Base-by-base conservation (phyloP, 2,888 invertebrate species). In the Apotomis turbidana region DNA sequence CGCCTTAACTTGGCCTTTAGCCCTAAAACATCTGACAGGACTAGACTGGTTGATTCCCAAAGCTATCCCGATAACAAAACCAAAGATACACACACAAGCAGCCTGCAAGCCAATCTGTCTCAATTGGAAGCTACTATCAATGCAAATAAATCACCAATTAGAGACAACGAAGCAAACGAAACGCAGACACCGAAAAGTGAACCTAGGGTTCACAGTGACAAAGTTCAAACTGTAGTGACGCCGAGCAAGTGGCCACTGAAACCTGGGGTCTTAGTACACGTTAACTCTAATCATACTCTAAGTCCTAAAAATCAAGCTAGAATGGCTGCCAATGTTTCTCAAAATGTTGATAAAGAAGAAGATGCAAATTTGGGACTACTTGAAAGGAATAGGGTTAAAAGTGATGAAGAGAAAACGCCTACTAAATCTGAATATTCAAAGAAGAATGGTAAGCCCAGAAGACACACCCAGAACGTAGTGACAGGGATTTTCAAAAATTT, bases 181-280 rank as follows among this genome's bases (percentile, higher is more conserved):
- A 71, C 75, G 12, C 79, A 84, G 61, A 86, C 86, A 61, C 85
- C 85, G 0, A 86, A 85, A 79, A 73, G 76, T 54, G 86, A 89
- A 77, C 78, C 81, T 52, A 87, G 85, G 80, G 79, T 71, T 60
- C 86, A 89, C 52, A 78, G 75, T 0, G 80, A 86, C 78, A 88
- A 87, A 78, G 78, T 76, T 46, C 88, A 90, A 82, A 85, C 86
- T 74, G 85, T 87, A 51, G 85, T 87, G 38, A 94, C 95, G 36
- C 94, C 95, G 4, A 95, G 94, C 78, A 96, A 97, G 85, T 98
- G 98, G 98, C 98, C 98, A 8, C 90, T 97, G 74, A 96, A 97
- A 83, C 97, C 98, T 3, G 98, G 98, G 68, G 97, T 98, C 68
- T 94, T 98, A 82, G 96, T 98, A 63, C 98, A 98, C 86, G 96